Evolutionary conservation across 2,888 invertebrate species (phyloP).

Genomic region (Lamellibrachia satsuma): DNA sequence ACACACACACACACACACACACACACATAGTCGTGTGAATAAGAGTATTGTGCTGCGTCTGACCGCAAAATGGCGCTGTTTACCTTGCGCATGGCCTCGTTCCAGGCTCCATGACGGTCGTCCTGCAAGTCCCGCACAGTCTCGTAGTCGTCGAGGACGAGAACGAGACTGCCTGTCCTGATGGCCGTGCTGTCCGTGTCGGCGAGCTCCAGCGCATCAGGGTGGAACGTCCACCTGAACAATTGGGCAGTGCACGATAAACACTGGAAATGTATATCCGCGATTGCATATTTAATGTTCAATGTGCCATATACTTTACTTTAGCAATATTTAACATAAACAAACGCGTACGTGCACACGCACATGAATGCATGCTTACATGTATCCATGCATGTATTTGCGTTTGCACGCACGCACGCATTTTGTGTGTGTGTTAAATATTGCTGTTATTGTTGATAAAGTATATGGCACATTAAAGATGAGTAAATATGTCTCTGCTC

Average conservation of each 20-base stretch:
- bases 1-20: no score
- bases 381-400: background rate
- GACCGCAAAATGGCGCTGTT: background rate
- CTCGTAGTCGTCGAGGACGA: background rate
- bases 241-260: background rate
- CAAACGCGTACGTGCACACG: no score
- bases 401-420: background rate
- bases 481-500: no score
- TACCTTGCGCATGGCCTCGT: slow-evolving; percentile 5
- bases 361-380: no score
- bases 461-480: no score
- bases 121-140: background rate
- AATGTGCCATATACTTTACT: no score
- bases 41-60: no score
- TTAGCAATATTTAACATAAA: no score
- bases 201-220: background rate
- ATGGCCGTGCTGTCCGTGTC: background rate
- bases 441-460: no score
- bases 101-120: background rate
- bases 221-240: background rate
- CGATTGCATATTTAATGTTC: no score
- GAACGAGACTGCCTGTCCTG: background rate
- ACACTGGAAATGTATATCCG: no score
- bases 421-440: background rate
- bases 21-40: no score